phyloP scores from a whole-genome alignment of 2,888 invertebrate species.

The Mesorhabditis spiculigera region DNA sequence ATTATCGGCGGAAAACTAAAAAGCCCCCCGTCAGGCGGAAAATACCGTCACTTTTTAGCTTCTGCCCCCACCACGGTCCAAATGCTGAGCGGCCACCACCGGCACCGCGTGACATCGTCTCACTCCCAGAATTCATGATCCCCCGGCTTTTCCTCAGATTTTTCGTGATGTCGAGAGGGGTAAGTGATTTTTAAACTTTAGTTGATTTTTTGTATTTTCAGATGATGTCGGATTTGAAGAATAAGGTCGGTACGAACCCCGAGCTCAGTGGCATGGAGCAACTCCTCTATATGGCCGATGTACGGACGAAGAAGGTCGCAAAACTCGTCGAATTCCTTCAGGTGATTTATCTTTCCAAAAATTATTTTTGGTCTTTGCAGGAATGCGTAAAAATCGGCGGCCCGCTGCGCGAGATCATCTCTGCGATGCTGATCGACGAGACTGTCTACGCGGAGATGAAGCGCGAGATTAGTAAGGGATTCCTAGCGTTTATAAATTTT shows the following conservation, averaged over 20 bases:
- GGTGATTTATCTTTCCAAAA: slow-evolving; percentile 17
- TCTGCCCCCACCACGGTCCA: slow-evolving; percentile 27
- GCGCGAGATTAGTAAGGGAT: background rate
- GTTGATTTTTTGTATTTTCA: too few relatives aligned
- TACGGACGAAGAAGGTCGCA: background rate
- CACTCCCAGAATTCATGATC: slow-evolving; percentile 37
- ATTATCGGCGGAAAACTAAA: too few relatives aligned
- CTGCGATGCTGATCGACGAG: slow-evolving; percentile 31
- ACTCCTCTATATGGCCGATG: too few relatives aligned
- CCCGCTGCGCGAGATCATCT: slow-evolving; percentile 33
- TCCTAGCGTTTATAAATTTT: too few relatives aligned
- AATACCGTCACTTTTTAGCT: slow-evolving; percentile 15
- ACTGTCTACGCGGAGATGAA: slow-evolving; percentile 29
- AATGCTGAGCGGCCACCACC: slow-evolving; percentile 15
- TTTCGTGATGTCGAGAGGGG: slow-evolving; percentile 27
- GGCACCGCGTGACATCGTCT: slow-evolving; percentile 21
- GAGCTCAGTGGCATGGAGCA: too few relatives aligned
- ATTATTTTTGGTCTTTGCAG: slow-evolving; percentile 17
- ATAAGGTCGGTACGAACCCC: too few relatives aligned
- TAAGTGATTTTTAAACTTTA: background rate
- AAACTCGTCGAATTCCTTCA: slow-evolving; percentile 28
- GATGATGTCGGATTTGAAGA: too few relatives aligned
- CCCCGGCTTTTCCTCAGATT: slow-evolving; percentile 34
- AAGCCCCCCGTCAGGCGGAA: too few relatives aligned
- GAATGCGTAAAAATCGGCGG: slow-evolving; percentile 38